A percentile compares a stretch with the other conserved stretches of the same genome.
These are phyloP conservation scores for Drosophila elegans DNA, from an alignment of 1,140 invertebrate species.

Conservation along the genomic window DNA sequence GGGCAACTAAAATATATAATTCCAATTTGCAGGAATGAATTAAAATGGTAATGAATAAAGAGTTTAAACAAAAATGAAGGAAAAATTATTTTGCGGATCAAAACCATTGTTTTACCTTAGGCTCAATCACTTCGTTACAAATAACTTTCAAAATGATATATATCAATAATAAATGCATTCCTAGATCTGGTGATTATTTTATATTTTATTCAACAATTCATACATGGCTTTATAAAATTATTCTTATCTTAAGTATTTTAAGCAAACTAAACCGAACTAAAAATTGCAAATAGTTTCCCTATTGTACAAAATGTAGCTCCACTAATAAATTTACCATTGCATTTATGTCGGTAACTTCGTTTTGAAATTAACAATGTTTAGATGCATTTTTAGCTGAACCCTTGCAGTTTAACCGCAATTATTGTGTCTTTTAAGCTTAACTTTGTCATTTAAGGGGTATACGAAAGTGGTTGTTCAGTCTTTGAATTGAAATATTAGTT, in stretches of 20 bases:
- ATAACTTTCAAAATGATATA: background rate
- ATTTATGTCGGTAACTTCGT: slow-evolving; percentile 1
- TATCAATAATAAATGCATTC: background rate
- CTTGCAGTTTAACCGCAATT: slow-evolving; percentile 27
- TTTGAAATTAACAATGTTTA: slow-evolving; percentile 12
- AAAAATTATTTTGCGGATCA: too few species aligned
- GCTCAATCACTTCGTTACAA: too few species aligned
- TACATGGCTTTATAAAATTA: slow-evolving; percentile 31
- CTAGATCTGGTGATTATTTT: background rate
- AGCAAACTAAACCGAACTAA: slow-evolving; percentile 16
- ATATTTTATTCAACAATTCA: slow-evolving; percentile 44
- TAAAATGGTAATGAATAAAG: background rate
- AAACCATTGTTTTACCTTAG: too few species aligned
- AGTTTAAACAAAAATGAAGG: too few species aligned
- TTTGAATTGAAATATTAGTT: slow-evolving; percentile 32
- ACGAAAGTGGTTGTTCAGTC: slow-evolving; percentile 25
- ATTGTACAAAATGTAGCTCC: background rate
- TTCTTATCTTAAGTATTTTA: slow-evolving; percentile 9
- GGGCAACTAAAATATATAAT: background rate
- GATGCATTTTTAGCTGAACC: slow-evolving; percentile 18
- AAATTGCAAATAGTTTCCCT: slow-evolving; percentile 4
- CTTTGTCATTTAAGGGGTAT: slow-evolving; percentile 20
- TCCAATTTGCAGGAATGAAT: background rate
- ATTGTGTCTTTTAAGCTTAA: slow-evolving; percentile 5
- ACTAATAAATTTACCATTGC: background rate